Conservation (phyloP, 2,797 vertebrate species). For the Melanotaenia nigrans region DNA sequence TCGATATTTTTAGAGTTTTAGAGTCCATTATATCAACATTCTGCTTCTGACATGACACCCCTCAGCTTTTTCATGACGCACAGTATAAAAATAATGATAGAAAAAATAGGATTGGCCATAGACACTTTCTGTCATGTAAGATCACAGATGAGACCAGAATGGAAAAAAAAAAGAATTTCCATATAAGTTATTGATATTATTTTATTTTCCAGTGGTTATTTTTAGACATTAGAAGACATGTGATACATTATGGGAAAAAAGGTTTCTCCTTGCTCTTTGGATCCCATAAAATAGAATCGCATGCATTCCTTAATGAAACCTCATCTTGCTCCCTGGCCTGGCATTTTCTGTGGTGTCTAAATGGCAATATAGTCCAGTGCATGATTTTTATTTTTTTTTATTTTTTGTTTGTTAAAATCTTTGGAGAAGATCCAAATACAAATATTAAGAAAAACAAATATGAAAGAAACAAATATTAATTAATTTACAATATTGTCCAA, state of each 20-base stretch:
- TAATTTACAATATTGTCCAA: no score
- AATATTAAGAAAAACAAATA: background rate
- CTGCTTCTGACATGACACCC: conserved; percentile 19
- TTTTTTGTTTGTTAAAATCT: background rate
- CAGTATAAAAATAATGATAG: conserved; percentile 28
- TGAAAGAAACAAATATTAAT: background rate
- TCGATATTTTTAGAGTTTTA: conserved; percentile 53
- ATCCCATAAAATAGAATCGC: background rate
- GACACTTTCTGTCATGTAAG: background rate
- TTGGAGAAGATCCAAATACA: background rate
- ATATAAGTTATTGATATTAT: background rate
- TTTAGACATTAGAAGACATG: conserved; percentile 8
- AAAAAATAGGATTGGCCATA: conserved; percentile 36
- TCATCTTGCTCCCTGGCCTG: background rate
- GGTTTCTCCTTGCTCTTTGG: conserved; percentile 12
- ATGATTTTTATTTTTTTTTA: background rate
- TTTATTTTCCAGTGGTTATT: background rate
- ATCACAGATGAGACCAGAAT: background rate
- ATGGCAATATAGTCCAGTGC: conserved; percentile 4
- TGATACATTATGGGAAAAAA: conserved; percentile 29
- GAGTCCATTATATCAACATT: conserved; percentile 31
- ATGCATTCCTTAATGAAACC: conserved; percentile 17
- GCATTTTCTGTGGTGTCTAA: conserved; percentile 9
- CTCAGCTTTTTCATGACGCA: conserved; percentile 11
- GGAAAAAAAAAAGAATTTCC: conserved; percentile 11